phyloP scores from a whole-genome alignment of 2,888 invertebrate genomes.

The Cosmia trapezina region DNA sequence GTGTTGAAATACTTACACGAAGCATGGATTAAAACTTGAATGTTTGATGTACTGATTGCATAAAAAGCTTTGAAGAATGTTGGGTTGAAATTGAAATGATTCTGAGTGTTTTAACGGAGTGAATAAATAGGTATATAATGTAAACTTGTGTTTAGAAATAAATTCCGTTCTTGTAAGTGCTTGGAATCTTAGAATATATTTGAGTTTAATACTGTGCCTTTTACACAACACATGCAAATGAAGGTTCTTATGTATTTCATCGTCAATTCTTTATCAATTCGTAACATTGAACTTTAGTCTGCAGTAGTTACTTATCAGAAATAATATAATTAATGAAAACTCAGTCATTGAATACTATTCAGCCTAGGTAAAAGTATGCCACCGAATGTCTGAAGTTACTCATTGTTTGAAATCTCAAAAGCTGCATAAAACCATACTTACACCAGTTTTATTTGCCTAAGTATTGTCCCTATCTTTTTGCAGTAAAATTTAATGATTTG shows the following conservation, averaged over 20 bases:
- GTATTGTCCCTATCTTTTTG: not conserved
- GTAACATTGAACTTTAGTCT: not conserved
- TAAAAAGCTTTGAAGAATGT: constrained; percentile 64
- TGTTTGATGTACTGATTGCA: constrained; percentile 79
- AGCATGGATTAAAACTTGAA: constrained; percentile 87
- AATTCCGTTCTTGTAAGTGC: constrained; percentile 36
- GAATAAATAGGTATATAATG: constrained; percentile 53
- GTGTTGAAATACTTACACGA: constrained; percentile 88
- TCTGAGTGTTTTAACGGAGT: constrained; percentile 44
- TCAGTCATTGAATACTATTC: not conserved
- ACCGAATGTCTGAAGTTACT: not conserved
- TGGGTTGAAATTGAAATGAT: constrained; percentile 52
- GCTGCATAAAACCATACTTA: no score
- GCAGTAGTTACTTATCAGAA: not conserved
- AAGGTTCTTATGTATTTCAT: not conserved
- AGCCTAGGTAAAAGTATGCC: no score
- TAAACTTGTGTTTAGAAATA: constrained; percentile 38
- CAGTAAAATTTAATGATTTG: not conserved
- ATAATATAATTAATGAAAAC: no score
- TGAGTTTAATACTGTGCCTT: not conserved
- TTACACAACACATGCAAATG: not conserved
- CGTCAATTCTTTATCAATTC: not conserved
- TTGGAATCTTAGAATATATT: constrained; percentile 22
- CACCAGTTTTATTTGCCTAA: not conserved
- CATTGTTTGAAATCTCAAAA: not conserved